Conservation (phyloP, 2,113 vertebrate species). For the Sceloporus tristichus region DNA sequence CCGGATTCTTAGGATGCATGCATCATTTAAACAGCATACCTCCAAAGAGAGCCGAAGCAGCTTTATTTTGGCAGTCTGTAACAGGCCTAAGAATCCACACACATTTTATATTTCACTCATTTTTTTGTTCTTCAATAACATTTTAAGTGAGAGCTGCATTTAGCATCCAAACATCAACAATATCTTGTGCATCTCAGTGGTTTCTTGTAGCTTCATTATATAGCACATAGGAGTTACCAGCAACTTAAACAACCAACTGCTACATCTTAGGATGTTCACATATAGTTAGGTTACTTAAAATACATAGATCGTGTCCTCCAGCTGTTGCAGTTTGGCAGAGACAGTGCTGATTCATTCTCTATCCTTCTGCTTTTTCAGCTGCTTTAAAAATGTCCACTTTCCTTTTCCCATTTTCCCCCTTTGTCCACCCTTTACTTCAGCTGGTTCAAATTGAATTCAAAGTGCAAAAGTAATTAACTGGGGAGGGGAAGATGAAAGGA, state of each 20-base stretch:
- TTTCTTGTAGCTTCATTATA: not conserved
- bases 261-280: not conserved
- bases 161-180: not conserved
- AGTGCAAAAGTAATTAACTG: too few relatives aligned
- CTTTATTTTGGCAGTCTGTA: too few relatives aligned
- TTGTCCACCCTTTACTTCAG: too few relatives aligned
- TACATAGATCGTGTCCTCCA: not conserved
- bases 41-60: too few relatives aligned
- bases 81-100: not conserved
- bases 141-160: not conserved
- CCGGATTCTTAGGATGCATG: too few relatives aligned
- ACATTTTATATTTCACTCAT: not conserved
- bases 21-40: too few relatives aligned
- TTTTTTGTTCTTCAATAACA: not conserved
- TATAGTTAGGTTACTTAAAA: not conserved
- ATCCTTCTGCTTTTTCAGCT: too few relatives aligned
- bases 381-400: too few relatives aligned
- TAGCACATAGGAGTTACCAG: not conserved
- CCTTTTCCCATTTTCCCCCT: too few relatives aligned
- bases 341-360: not conserved
- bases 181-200: not conserved
- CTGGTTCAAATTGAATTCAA: too few relatives aligned
- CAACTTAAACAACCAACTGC: not conserved
- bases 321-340: not conserved
- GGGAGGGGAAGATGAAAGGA: too few relatives aligned